These are phyloP conservation scores for Prunella himalayana DNA, from an alignment of 2,113 vertebrate genomes.

Conservation along the genomic window DNA sequence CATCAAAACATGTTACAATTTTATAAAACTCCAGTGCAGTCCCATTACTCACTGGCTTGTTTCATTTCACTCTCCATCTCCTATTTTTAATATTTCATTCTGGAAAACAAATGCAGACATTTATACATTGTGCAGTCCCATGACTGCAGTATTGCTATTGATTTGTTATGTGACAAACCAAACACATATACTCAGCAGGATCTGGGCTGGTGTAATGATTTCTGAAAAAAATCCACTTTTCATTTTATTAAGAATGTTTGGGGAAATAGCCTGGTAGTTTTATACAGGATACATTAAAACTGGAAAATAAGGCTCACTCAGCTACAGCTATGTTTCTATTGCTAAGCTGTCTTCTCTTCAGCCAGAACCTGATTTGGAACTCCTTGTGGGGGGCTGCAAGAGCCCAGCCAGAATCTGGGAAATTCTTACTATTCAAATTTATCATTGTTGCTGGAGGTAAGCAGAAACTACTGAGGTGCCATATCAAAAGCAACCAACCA, in stretches of 20 bases:
- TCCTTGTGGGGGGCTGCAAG: background rate
- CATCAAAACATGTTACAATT: background rate
- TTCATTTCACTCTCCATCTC: background rate
- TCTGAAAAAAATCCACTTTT: background rate
- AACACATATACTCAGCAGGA: background rate
- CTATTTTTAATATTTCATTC: background rate
- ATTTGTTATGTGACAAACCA: background rate
- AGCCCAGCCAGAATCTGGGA: background rate
- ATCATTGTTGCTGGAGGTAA: background rate
- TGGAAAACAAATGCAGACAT: background rate
- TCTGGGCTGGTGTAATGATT: background rate
- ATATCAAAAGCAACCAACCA: background rate
- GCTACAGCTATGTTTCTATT: background rate
- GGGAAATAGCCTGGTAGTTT: background rate
- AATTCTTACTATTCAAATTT: background rate
- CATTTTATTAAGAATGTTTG: background rate
- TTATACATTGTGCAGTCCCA: background rate
- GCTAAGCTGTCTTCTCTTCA: background rate
- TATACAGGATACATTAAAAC: background rate
- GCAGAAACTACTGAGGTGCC: background rate
- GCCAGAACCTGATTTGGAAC: background rate
- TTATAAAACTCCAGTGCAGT: background rate
- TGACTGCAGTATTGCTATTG: background rate
- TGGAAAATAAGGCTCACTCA: background rate
- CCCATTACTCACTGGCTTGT: background rate